Base-by-base conservation (phyloP, 2,888 invertebrate species). In the Clusia tigrina region DNA sequence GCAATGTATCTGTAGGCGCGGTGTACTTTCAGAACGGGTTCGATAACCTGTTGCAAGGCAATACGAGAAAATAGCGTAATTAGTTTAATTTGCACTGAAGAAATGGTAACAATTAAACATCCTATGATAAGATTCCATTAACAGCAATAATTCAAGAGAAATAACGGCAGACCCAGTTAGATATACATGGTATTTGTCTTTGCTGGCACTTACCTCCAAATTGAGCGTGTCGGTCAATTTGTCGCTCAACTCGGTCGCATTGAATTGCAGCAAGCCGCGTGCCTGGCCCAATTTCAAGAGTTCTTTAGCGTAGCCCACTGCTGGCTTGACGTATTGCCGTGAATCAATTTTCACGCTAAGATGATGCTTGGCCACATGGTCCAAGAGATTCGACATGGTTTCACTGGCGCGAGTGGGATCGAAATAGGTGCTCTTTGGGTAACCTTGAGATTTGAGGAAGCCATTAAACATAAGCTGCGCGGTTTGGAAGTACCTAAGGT, bases 11-110 rank as follows among this genome's bases (percentile, higher is more conserved):
- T 88, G 84, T 91, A 93, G 1, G 92, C 93, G 56, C 94, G 85
- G 85, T 92, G 91, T 15, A 93, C 91, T 80, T 92, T 87, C n/a
- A 93, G 87, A 24, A 93, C 87, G 0, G 93, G 93, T 78, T 92
- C 92, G 58, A 94, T 91, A 63, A 94, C 88, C 83, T 84, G 74
- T 69, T 73, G 25, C 54, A 22, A 46, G 52, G 52, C 46, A 61
- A 48, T 67, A 67, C 65, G 67, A 67, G 68, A 72, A 74, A 72
- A 72, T 66, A 66, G 64, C 42, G 73, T 71, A 74, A 74, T 74
- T 74, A 72, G 69, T 74, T 72, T 70, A 67, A 77, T 75, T 76
- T 72, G 62, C 68, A 67, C 56, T 67, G 64, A 67, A n/a, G n/a
- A 32, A 32, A 32, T 32, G 32, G 32, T 12, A 32, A 32, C 32